phyloP scores from a whole-genome alignment of 2,888 invertebrate genomes.

The Dyspetes luteomarginatus region DNA sequence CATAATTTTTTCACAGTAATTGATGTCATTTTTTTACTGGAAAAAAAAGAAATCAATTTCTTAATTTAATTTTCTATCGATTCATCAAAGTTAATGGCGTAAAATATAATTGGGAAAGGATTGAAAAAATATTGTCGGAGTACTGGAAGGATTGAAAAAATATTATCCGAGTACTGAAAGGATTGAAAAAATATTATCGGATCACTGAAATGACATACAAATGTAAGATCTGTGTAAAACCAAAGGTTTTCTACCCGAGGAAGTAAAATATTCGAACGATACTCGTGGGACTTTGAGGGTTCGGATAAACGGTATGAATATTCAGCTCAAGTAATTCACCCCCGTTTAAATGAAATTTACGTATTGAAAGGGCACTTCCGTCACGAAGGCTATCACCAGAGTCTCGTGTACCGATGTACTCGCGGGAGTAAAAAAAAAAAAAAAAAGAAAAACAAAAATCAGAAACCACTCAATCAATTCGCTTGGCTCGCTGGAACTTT shows the following conservation, averaged over 20 bases:
- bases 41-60: too few species aligned
- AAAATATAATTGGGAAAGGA: too few species aligned
- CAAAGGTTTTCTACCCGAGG: neutral
- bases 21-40: too few species aligned
- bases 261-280: neutral
- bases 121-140: too few species aligned
- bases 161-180: too few species aligned
- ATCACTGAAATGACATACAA: too few species aligned
- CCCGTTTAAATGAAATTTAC: neutral
- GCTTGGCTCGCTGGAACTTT: slow-evolving; percentile 6
- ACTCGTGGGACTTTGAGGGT: neutral
- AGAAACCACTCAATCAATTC: slow-evolving; percentile 63
- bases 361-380: neutral
- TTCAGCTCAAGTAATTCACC: neutral
- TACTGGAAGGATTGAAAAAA: too few species aligned
- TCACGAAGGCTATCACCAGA: neutral
- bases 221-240: neutral
- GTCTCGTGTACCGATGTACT: slow-evolving; percentile 12
- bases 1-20: too few species aligned
- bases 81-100: too few species aligned
- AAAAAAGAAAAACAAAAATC: slow-evolving; percentile 11
- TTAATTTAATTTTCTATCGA: too few species aligned
- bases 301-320: slow-evolving; percentile 8
- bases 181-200: neutral
- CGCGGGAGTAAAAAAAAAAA: neutral